Evolutionary conservation across 2,888 invertebrate species (phyloP).

Genomic region (Leptinotarsa peninsularis): DNA sequence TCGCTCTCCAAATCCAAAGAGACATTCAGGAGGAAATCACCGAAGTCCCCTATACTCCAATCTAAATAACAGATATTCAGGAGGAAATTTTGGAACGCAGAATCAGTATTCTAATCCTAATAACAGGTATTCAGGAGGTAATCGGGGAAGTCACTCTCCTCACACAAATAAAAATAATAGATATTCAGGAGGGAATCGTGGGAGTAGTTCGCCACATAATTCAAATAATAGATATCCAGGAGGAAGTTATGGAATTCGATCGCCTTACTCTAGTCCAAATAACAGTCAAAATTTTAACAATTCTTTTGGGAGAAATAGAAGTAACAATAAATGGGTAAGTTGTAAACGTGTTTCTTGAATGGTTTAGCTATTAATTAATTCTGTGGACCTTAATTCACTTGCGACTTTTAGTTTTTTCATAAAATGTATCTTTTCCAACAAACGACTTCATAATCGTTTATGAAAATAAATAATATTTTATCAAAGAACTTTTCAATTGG

Average conservation of each 20-base stretch:
- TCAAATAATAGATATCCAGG: neutral
- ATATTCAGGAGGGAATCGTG: slow-evolving; percentile 29
- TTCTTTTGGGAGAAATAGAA: slow-evolving; percentile 33
- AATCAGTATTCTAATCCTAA: slow-evolving; percentile 28
- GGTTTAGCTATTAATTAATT: too few relatives aligned
- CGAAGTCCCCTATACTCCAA: slow-evolving; percentile 27
- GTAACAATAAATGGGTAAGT: slow-evolving; percentile 32
- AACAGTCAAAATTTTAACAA: slow-evolving; percentile 34
- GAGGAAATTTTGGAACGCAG: slow-evolving; percentile 27
- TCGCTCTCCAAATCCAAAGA: neutral
- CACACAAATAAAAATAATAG: slow-evolving; percentile 26
- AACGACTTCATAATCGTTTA: too few relatives aligned
- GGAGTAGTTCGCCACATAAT: slow-evolving; percentile 20
- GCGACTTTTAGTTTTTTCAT: too few relatives aligned
- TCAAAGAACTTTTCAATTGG: too few relatives aligned
- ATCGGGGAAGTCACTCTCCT: neutral
- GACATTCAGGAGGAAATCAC: slow-evolving; percentile 30
- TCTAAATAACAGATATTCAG: slow-evolving; percentile 34
- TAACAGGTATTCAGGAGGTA: slow-evolving; percentile 19
- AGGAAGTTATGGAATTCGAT: neutral
- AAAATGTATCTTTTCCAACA: too few relatives aligned
- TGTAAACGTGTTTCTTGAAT: neutral
- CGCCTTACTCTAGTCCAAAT: slow-evolving; percentile 30
- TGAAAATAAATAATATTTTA: too few relatives aligned
- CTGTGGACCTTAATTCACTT: too few relatives aligned